Evolutionary conservation across 1,140 invertebrate species (phyloP).

Genomic region (Drosophila kohkoa): DNA sequence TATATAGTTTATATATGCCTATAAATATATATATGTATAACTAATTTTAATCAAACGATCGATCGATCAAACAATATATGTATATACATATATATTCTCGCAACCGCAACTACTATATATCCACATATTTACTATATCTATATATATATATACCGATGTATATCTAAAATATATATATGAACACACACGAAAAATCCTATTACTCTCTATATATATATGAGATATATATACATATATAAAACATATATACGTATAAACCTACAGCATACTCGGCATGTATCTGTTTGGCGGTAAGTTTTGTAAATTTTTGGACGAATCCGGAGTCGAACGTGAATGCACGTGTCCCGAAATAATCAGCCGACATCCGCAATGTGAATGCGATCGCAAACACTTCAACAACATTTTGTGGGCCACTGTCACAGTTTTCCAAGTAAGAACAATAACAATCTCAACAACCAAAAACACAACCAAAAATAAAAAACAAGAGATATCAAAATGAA

Average conservation of each 20-base stretch:
- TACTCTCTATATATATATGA: constrained; percentile 32
- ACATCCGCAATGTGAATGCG: constrained; percentile 95
- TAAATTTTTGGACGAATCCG: constrained; percentile 95
- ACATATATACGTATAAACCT: constrained; percentile 81
- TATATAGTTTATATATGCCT: constrained; percentile 38
- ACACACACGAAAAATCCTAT: constrained; percentile 30
- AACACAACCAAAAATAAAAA: constrained; percentile 32
- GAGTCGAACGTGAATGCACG: constrained; percentile 94
- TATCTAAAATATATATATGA: constrained; percentile 55
- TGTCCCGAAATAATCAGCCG: constrained; percentile 95
- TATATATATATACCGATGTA: constrained; percentile 54
- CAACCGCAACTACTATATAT: constrained; percentile 44
- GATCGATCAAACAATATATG: constrained; percentile 20
- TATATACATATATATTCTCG: constrained; percentile 18
- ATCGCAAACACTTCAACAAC: constrained; percentile 99
- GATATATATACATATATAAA: constrained; percentile 67
- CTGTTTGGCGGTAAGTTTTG: constrained; percentile 99
- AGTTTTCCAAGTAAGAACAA: constrained; percentile 96
- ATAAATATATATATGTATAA: constrained; percentile 30
- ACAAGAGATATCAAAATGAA: constrained; percentile 1
- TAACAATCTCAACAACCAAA: constrained; percentile 53
- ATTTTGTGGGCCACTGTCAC: constrained; percentile 98
- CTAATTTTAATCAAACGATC: too few species aligned
- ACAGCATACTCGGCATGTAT: constrained; percentile 99
- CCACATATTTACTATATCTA: constrained; percentile 45